A percentile compares a stretch with the other conserved stretches of the same genome.
These are phyloP conservation scores for Idaea biselata DNA, from an alignment of 2,888 invertebrate species.

Conservation along the genomic window DNA sequence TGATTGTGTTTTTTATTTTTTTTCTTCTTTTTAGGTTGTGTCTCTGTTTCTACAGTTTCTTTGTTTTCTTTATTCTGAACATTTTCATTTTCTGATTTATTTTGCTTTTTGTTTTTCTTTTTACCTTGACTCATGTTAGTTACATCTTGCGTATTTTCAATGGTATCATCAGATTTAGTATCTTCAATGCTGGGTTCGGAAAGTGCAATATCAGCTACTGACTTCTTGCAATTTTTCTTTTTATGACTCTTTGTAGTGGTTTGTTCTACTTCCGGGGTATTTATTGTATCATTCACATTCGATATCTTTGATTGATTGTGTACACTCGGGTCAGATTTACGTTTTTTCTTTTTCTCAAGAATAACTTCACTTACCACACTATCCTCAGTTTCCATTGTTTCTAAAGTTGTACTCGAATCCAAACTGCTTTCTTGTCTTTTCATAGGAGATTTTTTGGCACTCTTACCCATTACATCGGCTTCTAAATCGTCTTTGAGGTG, in stretches of 20 bases:
- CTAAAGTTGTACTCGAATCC: slow-evolving; percentile 18
- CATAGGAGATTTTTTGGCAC: slow-evolving; percentile 25
- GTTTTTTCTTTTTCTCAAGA: slow-evolving; percentile 18
- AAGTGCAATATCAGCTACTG: background rate
- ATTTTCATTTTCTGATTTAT: slow-evolving; percentile 18
- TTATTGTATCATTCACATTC: background rate
- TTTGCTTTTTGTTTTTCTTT: slow-evolving; percentile 48
- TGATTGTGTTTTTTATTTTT: slow-evolving; percentile 17
- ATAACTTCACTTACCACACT: slow-evolving; percentile 36
- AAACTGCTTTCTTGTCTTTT: slow-evolving; percentile 25
- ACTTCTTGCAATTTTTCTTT: background rate
- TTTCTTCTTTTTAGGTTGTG: background rate
- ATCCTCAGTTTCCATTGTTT: slow-evolving; percentile 22
- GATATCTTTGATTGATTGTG: background rate
- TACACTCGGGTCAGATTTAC: background rate
- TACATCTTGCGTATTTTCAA: background rate
- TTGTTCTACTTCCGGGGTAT: background rate
- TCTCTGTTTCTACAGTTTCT: background rate
- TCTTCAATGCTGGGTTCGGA: background rate
- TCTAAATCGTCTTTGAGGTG: slow-evolving; percentile 61
- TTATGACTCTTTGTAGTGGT: background rate
- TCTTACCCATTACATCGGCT: slow-evolving; percentile 25
- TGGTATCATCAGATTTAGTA: background rate
- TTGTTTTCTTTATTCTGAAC: slow-evolving; percentile 12
- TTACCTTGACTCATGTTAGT: slow-evolving; percentile 17